A percentile compares a stretch with the other conserved stretches of the same genome.
phyloP scores from a whole-genome alignment of 2,888 invertebrate genomes.

The Epiblema foenella region DNA sequence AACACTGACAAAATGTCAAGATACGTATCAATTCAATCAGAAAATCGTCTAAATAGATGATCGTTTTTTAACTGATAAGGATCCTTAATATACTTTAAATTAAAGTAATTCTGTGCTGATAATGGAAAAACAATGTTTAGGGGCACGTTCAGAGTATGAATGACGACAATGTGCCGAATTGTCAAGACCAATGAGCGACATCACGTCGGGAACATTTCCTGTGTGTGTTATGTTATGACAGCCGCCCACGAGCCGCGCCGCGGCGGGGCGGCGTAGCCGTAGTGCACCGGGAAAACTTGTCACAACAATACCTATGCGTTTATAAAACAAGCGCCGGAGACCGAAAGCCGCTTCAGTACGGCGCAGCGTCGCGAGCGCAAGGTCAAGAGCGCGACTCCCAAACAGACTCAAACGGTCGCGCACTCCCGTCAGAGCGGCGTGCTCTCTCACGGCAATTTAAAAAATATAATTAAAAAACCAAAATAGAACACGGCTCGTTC shows the following conservation, averaged over 20 bases:
- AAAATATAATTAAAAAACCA: constrained; percentile 52
- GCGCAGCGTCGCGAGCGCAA: constrained; percentile 69
- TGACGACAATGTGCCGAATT: neutral
- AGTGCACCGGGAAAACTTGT: constrained; percentile 73
- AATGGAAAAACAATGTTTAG: too few species aligned
- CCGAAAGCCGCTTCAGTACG: constrained; percentile 78
- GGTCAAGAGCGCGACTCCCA: constrained; percentile 79
- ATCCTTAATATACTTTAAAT: too few species aligned
- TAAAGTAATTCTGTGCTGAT: neutral
- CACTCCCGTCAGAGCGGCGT: constrained; percentile 65
- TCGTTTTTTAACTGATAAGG: too few species aligned
- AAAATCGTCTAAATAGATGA: too few species aligned
- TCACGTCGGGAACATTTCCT: constrained; percentile 10
- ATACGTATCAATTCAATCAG: too few species aligned
- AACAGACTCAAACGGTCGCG: constrained; percentile 67
- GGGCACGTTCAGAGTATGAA: too few species aligned
- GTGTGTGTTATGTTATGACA: constrained; percentile 3
- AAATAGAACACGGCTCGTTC: constrained; percentile 24
- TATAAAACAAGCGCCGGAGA: constrained; percentile 77
- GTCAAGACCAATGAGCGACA: neutral
- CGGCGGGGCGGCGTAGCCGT: constrained; percentile 46
- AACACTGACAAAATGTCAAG: too few species aligned
- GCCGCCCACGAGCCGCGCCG: constrained; percentile 20
- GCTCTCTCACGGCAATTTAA: constrained; percentile 52
- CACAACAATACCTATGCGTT: constrained; percentile 75